Evolutionary conservation across 2,797 vertebrate species (phyloP).

Genomic region (Acrossocheilus fasciatus): DNA sequence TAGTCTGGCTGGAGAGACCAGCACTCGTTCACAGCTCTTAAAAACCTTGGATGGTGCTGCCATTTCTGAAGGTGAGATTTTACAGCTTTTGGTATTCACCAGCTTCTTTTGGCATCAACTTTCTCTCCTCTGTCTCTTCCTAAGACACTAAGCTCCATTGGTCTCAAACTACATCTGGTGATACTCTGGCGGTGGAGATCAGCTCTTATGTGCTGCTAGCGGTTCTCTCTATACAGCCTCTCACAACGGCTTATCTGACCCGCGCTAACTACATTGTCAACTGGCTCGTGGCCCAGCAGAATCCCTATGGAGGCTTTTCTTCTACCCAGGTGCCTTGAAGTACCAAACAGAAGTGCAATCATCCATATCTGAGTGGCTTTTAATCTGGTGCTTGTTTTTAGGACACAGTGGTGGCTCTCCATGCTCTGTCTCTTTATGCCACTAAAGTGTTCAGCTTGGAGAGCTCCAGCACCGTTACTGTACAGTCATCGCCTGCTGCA

Average conservation of each 20-base stretch:
- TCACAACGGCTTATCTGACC: slow-evolving; percentile 58
- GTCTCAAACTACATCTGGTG: not conserved
- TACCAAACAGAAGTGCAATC: not conserved
- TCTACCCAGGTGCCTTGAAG: slow-evolving; percentile 61
- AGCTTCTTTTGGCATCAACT: not conserved
- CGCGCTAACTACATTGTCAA: slow-evolving; percentile 64
- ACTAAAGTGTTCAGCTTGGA: slow-evolving; percentile 64
- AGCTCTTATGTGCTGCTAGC: slow-evolving; percentile 72
- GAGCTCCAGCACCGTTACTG: slow-evolving; percentile 61
- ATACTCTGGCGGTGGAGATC: slow-evolving; percentile 74
- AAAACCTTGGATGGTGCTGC: fast-evolving
- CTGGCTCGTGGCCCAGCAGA: slow-evolving; percentile 72
- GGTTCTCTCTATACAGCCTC: slow-evolving; percentile 67
- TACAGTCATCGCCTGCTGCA: slow-evolving; percentile 61
- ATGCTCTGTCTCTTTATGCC: slow-evolving; percentile 76
- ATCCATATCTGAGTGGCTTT: too few relatives aligned
- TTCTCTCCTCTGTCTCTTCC: fast-evolving
- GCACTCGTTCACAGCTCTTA: not conserved
- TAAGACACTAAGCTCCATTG: not conserved
- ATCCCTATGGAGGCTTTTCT: slow-evolving; percentile 72
- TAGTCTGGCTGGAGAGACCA: not conserved
- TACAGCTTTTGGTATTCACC: too few relatives aligned
- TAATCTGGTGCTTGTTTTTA: slow-evolving; percentile 37
- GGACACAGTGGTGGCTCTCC: slow-evolving; percentile 77
- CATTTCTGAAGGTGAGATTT: not conserved